Evolutionary conservation across 2,113 vertebrate species (phyloP).

Genomic region (Psilopogon haemacephalus): DNA sequence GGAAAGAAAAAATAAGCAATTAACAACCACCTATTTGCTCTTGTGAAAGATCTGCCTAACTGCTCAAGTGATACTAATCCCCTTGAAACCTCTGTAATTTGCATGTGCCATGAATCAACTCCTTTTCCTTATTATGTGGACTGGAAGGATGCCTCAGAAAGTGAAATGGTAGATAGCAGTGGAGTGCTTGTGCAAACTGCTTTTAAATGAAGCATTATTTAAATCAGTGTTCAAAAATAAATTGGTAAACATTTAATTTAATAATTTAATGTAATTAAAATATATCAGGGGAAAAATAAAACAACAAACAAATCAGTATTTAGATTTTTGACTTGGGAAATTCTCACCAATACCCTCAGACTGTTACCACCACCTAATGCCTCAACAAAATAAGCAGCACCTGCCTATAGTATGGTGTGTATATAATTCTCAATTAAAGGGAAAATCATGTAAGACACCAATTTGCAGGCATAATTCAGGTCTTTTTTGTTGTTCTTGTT

Average conservation of each 20-base stretch:
- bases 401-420: background rate
- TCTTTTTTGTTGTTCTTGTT: background rate
- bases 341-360: background rate
- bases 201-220: background rate
- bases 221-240: too few species aligned
- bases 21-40: conserved; percentile 4
- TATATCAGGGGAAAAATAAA: too few species aligned
- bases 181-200: background rate
- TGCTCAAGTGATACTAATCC: conserved; percentile 36
- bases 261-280: too few species aligned
- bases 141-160: conserved; percentile 77
- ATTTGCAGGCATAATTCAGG: background rate
- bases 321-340: background rate
- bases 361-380: background rate
- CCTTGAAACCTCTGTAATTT: conserved; percentile 37
- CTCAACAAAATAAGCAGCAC: background rate
- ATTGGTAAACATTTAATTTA: too few species aligned
- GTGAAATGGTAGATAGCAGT: background rate
- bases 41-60: conserved; percentile 13
- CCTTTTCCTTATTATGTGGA: conserved; percentile 50
- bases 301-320: too few species aligned
- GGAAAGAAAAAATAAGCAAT: background rate
- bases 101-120: conserved; percentile 65
- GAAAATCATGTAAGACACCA: background rate
- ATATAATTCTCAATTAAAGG: background rate